Base-by-base conservation (phyloP, 2,888 invertebrate genomes). In the Lutraria lutraria region DNA sequence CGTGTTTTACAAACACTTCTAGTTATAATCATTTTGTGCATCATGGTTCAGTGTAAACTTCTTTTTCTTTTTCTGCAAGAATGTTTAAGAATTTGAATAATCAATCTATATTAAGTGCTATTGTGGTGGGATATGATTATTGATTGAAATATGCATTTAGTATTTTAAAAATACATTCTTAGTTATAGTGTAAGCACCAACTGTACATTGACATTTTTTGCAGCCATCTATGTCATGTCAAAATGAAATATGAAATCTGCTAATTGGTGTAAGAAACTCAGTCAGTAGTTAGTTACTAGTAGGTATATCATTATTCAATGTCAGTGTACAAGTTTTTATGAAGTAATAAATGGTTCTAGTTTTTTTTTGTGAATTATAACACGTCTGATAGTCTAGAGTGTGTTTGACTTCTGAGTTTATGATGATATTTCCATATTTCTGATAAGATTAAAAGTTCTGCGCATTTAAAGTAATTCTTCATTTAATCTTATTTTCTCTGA, bases 231-330 rank as follows among this genome's bases (percentile, higher is more conserved):
- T 68, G 63, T 68, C 63, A 68, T 68, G 63, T 25, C 63, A 68
- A 25, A 68, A 68, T 68, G 63, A 68, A 68, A 68, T 68, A 68
- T 68, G 63, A 68, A 68, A 25, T n/a, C 10, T 68, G 0, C 25
- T 43, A 68, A 25, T 68, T 68, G 63, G 25, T 25, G 63, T 25
- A 68, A 68, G 25, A 12, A 68, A 25, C 43, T 25, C 10, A 68
- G 63, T 68, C n/a, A 68, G 63, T 68, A 68, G n/a, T 68, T 68
- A 68, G 63, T 68, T 25, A 68, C 25, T 68, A 25, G 63, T 25
- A 68, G n/a, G 31, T 34, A 34, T 34, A 34, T 76, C 76, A 76
- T 76, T 76, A 76, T 76, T 76, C 76, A 76, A 76, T 76, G 76
- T 76, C 76, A 76, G 16, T 10, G 16, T 76, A 8, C 19, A 31